Base-by-base conservation (phyloP, 2,797 vertebrate genomes). In the Erithacus rubecula region DNA sequence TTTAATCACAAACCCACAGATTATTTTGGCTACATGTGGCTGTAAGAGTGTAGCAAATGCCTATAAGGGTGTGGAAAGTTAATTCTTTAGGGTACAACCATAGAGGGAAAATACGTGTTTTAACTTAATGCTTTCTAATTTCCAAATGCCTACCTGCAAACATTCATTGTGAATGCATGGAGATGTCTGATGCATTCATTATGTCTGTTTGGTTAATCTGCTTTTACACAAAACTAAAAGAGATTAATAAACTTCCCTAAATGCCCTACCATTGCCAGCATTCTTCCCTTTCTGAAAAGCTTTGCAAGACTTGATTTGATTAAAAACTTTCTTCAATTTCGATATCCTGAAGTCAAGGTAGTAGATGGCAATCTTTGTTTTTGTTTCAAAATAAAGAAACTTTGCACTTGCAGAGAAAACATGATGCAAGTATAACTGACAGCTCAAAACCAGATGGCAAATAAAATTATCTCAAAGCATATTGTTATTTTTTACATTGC, bases 391-490 rank as follows among this genome's bases (percentile, higher is more conserved):
- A 94, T 62, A 93, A 90, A 90, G 84, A 63, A 93, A 89, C 87
- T 91, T 94, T 5, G 23, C 87, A 86, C 74, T 81, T 76, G 67
- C 91, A 79, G 63, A 90, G 65, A 62, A 96, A 93, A 96, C 87
- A 83, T 77, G 90, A 94, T 79, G 89, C 76, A 89, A 96, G 67
- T 88, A 43, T 51, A 94, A 86, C 67, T 36, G 67, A 95, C 91
- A 94, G 95, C 91, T 90, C 95, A 86, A 89, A 96, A 92, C 55
- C 96, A 96, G 93, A 96, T 96, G 94, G 94, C 94, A 96, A 96
- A 96, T 87, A 93, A 95, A 96, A 95, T 95, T 94, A 95, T 92
- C 94, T 91, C 94, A 68, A 81, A 96, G 92, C 85, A 93, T 69
- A 96, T 90, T 96, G 94, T 96, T 94, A 94, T 95, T 96, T 95